Conservation (phyloP, 2,797 vertebrate species). For the Gallirallus australis region DNA sequence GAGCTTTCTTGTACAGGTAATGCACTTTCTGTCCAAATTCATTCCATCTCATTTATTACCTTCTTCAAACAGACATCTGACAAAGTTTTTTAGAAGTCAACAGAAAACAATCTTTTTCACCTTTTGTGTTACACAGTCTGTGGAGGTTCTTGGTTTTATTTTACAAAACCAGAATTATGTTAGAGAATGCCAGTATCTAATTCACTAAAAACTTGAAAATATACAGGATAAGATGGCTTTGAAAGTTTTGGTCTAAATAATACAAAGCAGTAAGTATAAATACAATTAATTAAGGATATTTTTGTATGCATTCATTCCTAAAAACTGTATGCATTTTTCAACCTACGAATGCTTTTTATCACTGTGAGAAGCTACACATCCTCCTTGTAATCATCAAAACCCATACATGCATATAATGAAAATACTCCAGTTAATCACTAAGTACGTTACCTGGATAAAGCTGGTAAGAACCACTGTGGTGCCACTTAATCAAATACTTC, state of each 20-base stretch:
- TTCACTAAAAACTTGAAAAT: not conserved
- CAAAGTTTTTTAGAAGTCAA: not conserved
- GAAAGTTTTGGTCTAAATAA: not conserved
- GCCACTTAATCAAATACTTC: slow-evolving; percentile 91
- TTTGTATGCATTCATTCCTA: not conserved
- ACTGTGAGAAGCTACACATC: not conserved
- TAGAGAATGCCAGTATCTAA: not conserved
- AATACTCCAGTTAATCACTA: not conserved
- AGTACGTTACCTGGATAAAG: slow-evolving; percentile 91
- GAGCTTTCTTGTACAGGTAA: too few species aligned
- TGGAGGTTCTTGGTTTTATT: not conserved
- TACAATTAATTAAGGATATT: not conserved
- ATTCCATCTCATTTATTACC: not conserved
- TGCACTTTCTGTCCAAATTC: not conserved
- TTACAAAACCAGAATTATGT: not conserved
- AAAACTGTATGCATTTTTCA: not conserved
- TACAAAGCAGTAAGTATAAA: not conserved
- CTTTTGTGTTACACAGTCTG: not conserved
- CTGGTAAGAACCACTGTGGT: slow-evolving; percentile 94
- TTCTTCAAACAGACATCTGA: not conserved
- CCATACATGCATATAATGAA: not conserved
- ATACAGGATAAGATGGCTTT: not conserved
- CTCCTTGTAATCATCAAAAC: not conserved
- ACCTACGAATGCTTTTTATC: not conserved
- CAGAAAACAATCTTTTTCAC: not conserved